These are phyloP conservation scores for Hemibagrus guttatus DNA, from an alignment of 2,797 vertebrate genomes.

Conservation along the genomic window DNA sequence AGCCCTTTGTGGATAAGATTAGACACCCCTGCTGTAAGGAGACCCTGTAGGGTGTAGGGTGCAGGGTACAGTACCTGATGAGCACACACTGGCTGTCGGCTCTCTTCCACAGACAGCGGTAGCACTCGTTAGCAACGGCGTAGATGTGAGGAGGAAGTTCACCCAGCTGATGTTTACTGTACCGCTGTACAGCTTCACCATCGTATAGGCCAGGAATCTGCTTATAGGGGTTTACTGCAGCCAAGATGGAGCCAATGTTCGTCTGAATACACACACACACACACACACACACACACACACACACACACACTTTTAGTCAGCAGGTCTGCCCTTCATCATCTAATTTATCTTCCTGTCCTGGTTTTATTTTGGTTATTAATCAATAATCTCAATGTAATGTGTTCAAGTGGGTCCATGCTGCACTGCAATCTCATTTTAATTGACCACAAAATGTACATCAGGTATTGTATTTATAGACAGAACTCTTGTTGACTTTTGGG, in stretches of 20 bases:
- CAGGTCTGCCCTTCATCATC: background rate
- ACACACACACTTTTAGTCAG: background rate
- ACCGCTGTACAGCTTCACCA: slow-evolving; percentile 76
- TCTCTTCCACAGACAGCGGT: slow-evolving; percentile 92
- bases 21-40: background rate
- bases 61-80: slow-evolving; percentile 79
- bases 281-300: slow-evolving; percentile 4
- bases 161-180: slow-evolving; percentile 87
- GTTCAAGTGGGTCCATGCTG: background rate
- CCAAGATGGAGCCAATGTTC: slow-evolving; percentile 91
- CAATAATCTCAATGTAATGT: slow-evolving; percentile 1
- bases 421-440: background rate
- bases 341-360: background rate
- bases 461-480: slow-evolving; percentile 9
- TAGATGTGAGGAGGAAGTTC: slow-evolving; percentile 92
- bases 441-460: slow-evolving; percentile 8
- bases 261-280: slow-evolving; percentile 70
- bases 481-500: background rate
- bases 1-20: background rate
- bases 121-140: slow-evolving; percentile 90
- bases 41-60: slow-evolving; percentile 1
- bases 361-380: background rate
- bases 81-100: slow-evolving; percentile 93
- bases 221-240: slow-evolving; percentile 90
- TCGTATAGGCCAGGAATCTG: slow-evolving; percentile 83